Evolutionary conservation across 1,140 invertebrate genomes (phyloP), one percentile per base, ranked within the genome.

Genomic region (Lordiphosa collinella): DNA sequence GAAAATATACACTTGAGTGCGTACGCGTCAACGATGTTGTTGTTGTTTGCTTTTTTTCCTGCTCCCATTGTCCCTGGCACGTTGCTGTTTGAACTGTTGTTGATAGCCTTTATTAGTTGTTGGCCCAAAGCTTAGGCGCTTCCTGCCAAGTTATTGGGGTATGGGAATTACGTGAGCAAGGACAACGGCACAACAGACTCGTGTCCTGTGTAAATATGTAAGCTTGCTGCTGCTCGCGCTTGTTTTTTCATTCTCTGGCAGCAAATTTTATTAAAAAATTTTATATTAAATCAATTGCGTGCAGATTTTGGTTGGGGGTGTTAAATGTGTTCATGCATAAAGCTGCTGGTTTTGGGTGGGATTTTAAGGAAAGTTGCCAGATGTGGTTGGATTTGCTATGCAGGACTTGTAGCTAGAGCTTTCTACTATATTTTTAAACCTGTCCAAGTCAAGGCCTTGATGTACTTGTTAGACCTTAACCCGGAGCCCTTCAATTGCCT

Each of bases 1-100:
- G 76, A 86, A 87, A 82, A 87, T 87, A 82, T 87, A 69, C 85
- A 86, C 85, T 87, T 78, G 85, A 87, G 62, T 87, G 75, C 75
- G 68, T 79, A 69, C 66, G 61, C 60, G 61, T 44, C 61, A 53
- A 36, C 32, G 54, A 59, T 71, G 66, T 62, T 49, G 44, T 46
- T 40, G 16, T n/a, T 51, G 47, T 13, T 34, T 22, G 31, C 43
- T 36, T 25, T 12, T 44, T 49, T 32, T 50, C 31, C 37, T 52
- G 58, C 38, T 25, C 22, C 22, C 22, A 25, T 25, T 25, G 22
- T 25, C 5, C 22, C 22, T 7, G 22, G 22, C 22, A 25, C 22
- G 22, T 25, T 80, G 76, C 51, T 80, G 75, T 80, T 80, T 80
- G 76, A 80, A 82, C 76, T 80, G 76, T 80, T 80, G 76, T 82